Percentiles rank a stretch among this genome's conserved stretches.
These are phyloP conservation scores for Aphelenchoides besseyi DNA, from an alignment of 1,140 invertebrate genomes.

Conservation along the genomic window DNA sequence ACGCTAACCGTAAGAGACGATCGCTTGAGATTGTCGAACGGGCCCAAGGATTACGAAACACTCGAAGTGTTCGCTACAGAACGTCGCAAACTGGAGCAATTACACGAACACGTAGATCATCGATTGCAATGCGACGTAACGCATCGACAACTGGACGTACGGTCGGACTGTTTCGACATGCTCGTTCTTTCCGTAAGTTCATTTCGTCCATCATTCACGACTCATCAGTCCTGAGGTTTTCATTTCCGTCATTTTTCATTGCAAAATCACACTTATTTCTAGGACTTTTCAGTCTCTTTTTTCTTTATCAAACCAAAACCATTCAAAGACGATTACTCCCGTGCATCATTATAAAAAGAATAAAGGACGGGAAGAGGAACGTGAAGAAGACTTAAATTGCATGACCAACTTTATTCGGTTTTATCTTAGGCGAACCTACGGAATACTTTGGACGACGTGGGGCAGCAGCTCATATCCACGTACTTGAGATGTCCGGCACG, in stretches of 20 bases:
- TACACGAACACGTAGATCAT: background rate
- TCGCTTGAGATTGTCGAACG: background rate
- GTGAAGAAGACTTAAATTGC: background rate
- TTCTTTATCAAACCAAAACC: slow-evolving; percentile 1
- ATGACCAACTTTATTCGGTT: background rate
- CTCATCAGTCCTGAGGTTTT: background rate
- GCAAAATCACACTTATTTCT: background rate
- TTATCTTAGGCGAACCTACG: background rate
- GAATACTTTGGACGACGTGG: slow-evolving; percentile 11
- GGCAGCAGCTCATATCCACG: background rate
- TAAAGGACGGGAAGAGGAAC: background rate
- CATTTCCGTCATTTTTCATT: background rate
- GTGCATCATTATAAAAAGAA: background rate
- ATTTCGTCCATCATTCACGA: background rate
- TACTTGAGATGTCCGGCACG: slow-evolving; percentile 11
- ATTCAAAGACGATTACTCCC: slow-evolving; percentile 4
- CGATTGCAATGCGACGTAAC: background rate
- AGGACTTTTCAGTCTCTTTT: background rate
- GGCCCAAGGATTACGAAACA: background rate
- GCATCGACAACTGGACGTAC: background rate
- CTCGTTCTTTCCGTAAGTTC: slow-evolving; percentile 3
- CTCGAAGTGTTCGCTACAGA: background rate
- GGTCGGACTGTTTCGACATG: slow-evolving; percentile 2
- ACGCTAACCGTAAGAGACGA: background rate
- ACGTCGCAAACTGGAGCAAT: background rate